Evolutionary conservation across 2,888 invertebrate species (phyloP).

Genomic region (Cordilura impudica): DNA sequence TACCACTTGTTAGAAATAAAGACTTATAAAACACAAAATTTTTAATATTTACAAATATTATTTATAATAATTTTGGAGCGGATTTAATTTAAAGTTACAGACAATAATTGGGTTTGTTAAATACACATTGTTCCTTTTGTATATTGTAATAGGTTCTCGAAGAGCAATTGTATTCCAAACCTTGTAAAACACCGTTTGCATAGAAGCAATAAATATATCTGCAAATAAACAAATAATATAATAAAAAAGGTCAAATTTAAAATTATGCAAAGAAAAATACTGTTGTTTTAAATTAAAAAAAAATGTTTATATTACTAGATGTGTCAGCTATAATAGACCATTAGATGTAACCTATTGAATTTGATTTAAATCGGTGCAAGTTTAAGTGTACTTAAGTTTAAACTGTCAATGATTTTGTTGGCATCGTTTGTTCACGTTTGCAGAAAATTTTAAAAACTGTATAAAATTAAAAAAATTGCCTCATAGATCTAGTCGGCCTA

Average conservation of each 20-base stretch:
- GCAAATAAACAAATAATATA: conserved; percentile 44
- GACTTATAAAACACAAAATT: neutral
- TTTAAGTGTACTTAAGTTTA: too few relatives aligned
- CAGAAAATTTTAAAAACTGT: too few relatives aligned
- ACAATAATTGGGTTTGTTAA: conserved; percentile 68
- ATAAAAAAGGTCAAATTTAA: neutral
- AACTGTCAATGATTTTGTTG: too few relatives aligned
- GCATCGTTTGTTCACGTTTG: too few relatives aligned
- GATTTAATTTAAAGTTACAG: conserved; percentile 22
- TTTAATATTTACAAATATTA: neutral
- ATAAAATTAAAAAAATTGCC: too few relatives aligned
- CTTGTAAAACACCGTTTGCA: conserved; percentile 63
- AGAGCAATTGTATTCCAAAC: conserved; percentile 66
- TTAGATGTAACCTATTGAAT: too few relatives aligned
- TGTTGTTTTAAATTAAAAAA: too few relatives aligned
- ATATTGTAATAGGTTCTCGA: conserved; percentile 66
- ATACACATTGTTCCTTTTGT: conserved; percentile 65
- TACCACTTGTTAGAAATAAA: conserved; percentile 60
- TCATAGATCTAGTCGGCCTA: too few relatives aligned
- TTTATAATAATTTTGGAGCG: neutral
- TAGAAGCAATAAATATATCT: conserved; percentile 72
- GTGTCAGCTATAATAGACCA: too few relatives aligned
- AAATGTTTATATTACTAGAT: too few relatives aligned
- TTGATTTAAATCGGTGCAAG: too few relatives aligned
- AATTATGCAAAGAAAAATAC: too few relatives aligned